These are phyloP conservation scores for Bombus soroeensis DNA, from an alignment of 1,140 invertebrate species.

Conservation along the genomic window DNA sequence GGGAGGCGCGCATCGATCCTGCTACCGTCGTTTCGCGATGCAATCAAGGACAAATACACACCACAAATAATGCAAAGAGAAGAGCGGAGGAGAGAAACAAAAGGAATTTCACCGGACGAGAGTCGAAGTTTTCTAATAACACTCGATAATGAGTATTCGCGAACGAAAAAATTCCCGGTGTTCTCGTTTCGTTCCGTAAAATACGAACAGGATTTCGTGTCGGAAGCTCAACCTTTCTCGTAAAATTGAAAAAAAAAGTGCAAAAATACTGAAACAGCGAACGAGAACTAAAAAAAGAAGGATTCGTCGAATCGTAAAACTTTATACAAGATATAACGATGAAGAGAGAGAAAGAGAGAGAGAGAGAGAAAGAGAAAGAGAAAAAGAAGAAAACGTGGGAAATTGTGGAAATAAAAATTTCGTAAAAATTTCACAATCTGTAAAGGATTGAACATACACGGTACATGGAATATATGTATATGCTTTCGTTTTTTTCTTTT, in stretches of 20 bases:
- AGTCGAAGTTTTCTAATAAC: background rate
- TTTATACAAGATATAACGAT: background rate
- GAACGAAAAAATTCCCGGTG: background rate
- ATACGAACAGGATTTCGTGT: background rate
- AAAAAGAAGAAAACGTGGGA: no score
- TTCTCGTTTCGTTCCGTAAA: background rate
- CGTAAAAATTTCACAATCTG: background rate
- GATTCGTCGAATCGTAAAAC: constrained; percentile 17
- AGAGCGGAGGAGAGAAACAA: background rate
- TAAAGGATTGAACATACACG: no score
- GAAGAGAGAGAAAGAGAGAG: background rate
- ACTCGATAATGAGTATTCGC: constrained; percentile 23
- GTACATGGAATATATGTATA: no score
- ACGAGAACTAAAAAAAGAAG: background rate
- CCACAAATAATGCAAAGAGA: background rate
- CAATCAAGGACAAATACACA: background rate
- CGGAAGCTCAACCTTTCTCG: background rate
- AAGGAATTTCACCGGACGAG: background rate
- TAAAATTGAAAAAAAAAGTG: background rate
- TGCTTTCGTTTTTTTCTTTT: background rate
- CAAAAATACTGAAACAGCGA: background rate
- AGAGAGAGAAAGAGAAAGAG: background rate
- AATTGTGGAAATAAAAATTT: background rate
- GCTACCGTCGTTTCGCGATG: background rate
- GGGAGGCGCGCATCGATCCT: no score